Conservation (phyloP, 2,797 vertebrate species). For the Neosalanx taihuensis region DNA sequence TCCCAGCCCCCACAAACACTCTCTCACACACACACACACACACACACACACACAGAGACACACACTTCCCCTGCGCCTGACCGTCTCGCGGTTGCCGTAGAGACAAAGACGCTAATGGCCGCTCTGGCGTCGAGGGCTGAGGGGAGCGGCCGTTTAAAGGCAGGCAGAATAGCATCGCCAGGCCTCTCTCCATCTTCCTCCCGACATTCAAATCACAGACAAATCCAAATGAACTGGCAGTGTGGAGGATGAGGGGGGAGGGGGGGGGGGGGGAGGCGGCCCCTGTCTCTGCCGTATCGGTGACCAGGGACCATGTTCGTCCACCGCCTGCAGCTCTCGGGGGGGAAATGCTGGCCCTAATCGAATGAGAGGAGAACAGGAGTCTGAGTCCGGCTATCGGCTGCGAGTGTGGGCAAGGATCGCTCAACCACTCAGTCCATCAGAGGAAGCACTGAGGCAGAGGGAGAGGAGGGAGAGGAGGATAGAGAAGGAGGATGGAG, state of each 20-base stretch:
- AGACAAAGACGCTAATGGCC: constrained; percentile 24
- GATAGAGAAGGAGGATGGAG: too few species aligned
- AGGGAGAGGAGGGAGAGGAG: too few species aligned
- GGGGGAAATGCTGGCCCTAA: constrained; percentile 17
- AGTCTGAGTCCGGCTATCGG: constrained; percentile 53
- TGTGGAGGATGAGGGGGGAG: background rate
- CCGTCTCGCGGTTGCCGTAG: constrained; percentile 6
- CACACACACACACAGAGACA: too few species aligned
- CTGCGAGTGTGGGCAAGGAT: constrained; percentile 39
- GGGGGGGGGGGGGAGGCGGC: too few species aligned
- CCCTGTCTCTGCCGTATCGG: too few species aligned
- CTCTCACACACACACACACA: too few species aligned
- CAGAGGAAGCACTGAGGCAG: background rate
- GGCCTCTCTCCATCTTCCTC: constrained; percentile 7
- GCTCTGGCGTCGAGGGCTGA: constrained; percentile 14
- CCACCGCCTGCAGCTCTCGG: too few species aligned
- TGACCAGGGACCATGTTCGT: too few species aligned
- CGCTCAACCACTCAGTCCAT: constrained; percentile 51
- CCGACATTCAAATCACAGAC: background rate
- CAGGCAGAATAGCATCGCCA: constrained; percentile 8
- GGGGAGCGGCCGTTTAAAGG: constrained; percentile 23
- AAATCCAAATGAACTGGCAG: constrained; percentile 2
- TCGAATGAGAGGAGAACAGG: constrained; percentile 52
- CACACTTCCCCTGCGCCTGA: too few species aligned
- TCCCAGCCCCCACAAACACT: background rate